These are phyloP conservation scores for Clupea harengus DNA, from an alignment of 2,113 vertebrate species.

Conservation along the genomic window DNA sequence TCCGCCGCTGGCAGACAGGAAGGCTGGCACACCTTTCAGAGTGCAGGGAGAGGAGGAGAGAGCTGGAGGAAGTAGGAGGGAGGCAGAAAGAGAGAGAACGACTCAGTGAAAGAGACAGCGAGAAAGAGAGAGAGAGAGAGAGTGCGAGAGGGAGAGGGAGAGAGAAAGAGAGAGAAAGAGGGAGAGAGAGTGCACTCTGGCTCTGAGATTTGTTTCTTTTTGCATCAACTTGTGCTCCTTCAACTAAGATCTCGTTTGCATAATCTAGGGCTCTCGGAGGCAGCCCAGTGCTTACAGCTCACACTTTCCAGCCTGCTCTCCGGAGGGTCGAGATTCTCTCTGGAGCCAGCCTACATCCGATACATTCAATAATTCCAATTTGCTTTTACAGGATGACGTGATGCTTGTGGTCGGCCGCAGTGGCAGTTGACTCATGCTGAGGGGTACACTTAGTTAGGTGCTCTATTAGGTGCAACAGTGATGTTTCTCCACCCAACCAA, in stretches of 20 bases:
- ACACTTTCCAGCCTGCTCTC: neutral
- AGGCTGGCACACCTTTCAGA: constrained; percentile 21
- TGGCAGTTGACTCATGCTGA: neutral
- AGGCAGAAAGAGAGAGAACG: neutral
- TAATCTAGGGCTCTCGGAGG: neutral
- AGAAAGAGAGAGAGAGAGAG: neutral
- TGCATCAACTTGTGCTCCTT: neutral
- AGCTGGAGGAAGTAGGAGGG: neutral
- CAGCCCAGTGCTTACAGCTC: neutral
- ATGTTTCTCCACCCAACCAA: neutral
- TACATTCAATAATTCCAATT: neutral
- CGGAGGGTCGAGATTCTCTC: neutral
- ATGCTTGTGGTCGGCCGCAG: neutral
- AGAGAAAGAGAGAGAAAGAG: neutral
- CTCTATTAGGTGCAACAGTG: neutral
- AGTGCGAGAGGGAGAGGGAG: neutral
- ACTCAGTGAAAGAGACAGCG: neutral
- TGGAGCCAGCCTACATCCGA: too few species aligned
- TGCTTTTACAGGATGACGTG: neutral
- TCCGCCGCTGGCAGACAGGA: constrained; percentile 10
- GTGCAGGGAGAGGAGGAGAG: neutral
- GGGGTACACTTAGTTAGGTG: neutral
- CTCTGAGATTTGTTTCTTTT: neutral
- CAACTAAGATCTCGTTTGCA: neutral
- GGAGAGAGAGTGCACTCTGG: neutral